A percentile compares a stretch with the other conserved stretches of the same genome.
Evolutionary conservation across 2,113 vertebrate genomes (phyloP).

Genomic region (Mirounga angustirostris): DNA sequence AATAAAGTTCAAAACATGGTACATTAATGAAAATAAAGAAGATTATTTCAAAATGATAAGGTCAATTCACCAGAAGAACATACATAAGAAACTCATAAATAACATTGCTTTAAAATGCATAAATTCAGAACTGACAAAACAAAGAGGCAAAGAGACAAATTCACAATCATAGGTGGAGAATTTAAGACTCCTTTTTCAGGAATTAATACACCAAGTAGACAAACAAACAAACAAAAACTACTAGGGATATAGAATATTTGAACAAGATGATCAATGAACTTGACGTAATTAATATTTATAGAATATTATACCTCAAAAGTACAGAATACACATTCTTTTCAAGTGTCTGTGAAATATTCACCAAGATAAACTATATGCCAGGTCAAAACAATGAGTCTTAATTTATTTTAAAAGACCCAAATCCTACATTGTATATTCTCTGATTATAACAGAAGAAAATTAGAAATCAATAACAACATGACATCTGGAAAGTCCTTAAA

Average conservation of each 20-base stretch:
- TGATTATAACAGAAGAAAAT: constrained; percentile 1
- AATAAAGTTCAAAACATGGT: not conserved
- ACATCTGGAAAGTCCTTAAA: not conserved
- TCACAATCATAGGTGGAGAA: not conserved
- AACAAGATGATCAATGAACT: not conserved
- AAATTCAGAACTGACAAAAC: not conserved
- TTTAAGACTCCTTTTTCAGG: not conserved
- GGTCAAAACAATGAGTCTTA: not conserved
- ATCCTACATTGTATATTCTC: not conserved
- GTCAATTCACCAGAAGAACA: not conserved
- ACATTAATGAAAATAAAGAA: not conserved
- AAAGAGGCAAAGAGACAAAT: constrained; percentile 8
- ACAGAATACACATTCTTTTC: not conserved
- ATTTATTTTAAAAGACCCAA: constrained; percentile 13
- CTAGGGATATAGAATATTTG: not conserved
- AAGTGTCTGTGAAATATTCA: not conserved
- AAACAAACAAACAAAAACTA: not conserved
- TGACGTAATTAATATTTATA: constrained; percentile 2
- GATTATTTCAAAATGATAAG: constrained; percentile 14
- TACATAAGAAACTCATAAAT: not conserved
- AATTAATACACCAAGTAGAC: not conserved
- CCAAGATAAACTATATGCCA: not conserved
- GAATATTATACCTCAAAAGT: not conserved
- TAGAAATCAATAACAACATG: not conserved
- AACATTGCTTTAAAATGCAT: not conserved